Base-by-base conservation (phyloP, 2,797 vertebrate genomes). In the Phrynocephalus forsythii region DNA sequence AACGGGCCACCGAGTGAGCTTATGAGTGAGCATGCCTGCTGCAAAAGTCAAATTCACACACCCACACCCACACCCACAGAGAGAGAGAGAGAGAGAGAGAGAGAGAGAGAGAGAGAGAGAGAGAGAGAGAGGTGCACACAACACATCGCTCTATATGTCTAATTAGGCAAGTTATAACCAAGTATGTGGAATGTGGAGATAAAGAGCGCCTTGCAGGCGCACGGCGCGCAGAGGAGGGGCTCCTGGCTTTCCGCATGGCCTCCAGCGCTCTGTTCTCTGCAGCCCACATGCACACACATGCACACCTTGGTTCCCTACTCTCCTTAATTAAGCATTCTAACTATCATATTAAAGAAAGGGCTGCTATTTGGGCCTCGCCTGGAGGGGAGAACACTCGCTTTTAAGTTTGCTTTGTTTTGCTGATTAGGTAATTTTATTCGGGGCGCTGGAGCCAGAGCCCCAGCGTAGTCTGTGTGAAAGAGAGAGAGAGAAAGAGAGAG, bases 151-250 rank as follows among this genome's bases (percentile, higher is more conserved):
- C 60, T 63, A 44, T 63, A 44, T 73, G 73, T 86, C 30, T 95
- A 95, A 95, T 95, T 95, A 93, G 92, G 28, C 87, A 33, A 94
- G 94, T 91, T 92, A 91, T 92, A 87, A 69, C 94, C 92, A 94
- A 91, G 94, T 94, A 93, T 92, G 94, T 95, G 94, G 91, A 94
- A 88, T 26, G 88, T 90, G 0, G 90, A 91, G 94, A 95, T 94
- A 95, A 93, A 87, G 48, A 30, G 90, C 30, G 89, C 88, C 82
- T 91, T 1, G 80, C 87, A 24, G 94, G 91, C 38, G n/a, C 1
- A 63, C 1, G 0, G 7, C 30, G 26, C 13, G 44, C 50, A 6
- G 22, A 28, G 72, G 72, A 30, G 75, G 24, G 4, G 16, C 66
- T 26, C 63, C 1, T 10, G 20, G 72, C 81, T 9, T 30, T 82